Evolutionary conservation across 2,113 vertebrate genomes (phyloP), one percentile per base, ranked within the genome.

Genomic region (Crotalus helleri): DNA sequence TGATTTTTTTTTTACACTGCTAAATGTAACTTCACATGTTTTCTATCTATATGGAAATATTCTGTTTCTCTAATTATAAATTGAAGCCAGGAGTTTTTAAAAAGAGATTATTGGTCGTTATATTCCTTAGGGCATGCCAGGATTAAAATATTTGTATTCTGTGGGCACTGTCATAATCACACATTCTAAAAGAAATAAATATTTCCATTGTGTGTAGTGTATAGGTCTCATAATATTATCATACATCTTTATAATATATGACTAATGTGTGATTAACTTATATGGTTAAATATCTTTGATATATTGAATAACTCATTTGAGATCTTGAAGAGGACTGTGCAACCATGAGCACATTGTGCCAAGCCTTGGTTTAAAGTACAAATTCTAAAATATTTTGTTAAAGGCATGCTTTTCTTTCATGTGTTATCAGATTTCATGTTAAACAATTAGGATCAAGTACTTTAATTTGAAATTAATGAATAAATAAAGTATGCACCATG

Each of bases 41-140:
- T 96, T 93, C 95, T 96, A 94, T 97, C 95, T 96, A 95, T 97
- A 97, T 97, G 96, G 95, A 97, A 98, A 97, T 97, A 97, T 91
- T 92, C 91, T 97, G 96, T 97, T 95, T 96, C 89, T 96, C 92
- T 94, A 57, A 95, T 95, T 97, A 96, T 95, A 97, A 96, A 96
- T 96, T 93, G 91, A 95, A 96, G 93, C 93, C 92, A 95, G 95
- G 94, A 97, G 97, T 97, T 55, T 29, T 57, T 12, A 96, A 93
- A 89, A 92, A 90, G 74, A 95, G 92, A 93, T 96, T 97, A 93
- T 96, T 95, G 94, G 74, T 81, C 74, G 3, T 33, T 81, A 81
- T 81, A 81, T 81, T 81, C 33, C 74, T 81, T 81, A 21, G 39
- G 2, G 74, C 74, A 81, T 81, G 33, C 74, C 17, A 44, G 74